Base-by-base conservation (phyloP, 2,888 invertebrate species). In the Baronia brevicornis region DNA sequence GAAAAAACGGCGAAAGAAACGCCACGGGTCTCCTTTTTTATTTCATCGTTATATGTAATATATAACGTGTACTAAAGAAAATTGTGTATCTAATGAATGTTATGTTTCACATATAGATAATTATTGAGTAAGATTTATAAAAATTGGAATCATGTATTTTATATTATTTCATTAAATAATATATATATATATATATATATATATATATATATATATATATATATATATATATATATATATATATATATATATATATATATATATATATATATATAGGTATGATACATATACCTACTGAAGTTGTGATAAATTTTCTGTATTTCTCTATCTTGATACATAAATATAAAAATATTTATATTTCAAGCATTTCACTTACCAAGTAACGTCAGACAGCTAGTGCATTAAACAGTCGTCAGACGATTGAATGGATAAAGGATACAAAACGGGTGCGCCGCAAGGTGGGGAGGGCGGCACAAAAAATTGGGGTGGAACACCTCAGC, bases 391-490 rank as follows among this genome's bases (percentile, higher is more conserved):
- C 33, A 27, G 17, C 9, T 18, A 9, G 7, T 12, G 10, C 5
- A 23, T 33, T 27, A 33, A 33, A 33, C 22, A 11, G 22, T 23
- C 33, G 22, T 18, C 28, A 28, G 27, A 33, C 33, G 18, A 27
- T 33, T 27, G 22, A 27, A 33, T 19, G 28, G 10, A 13, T 23
- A 23, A 17, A 14, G 22, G 18, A 28, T 28, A 28, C 17, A 33
- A 34, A 29, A 22, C 36, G 18, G 36, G 30, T 5, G 27, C 22
- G 8, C 21, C n/a, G n/a, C 2, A 9, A 21, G 59, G 65, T 63
- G 74, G 75, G 58, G 66, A 60, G 62, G 49, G 55, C 56, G 55
- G 51, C 38, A 47, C 60, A 65, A 67, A 53, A 59, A 69, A 67
- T 57, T 56, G 54, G 79, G 79, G 74, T 68, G 75, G 75, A 57